Base-by-base conservation (phyloP, 2,113 vertebrate species). In the Tautogolabrus adspersus region DNA sequence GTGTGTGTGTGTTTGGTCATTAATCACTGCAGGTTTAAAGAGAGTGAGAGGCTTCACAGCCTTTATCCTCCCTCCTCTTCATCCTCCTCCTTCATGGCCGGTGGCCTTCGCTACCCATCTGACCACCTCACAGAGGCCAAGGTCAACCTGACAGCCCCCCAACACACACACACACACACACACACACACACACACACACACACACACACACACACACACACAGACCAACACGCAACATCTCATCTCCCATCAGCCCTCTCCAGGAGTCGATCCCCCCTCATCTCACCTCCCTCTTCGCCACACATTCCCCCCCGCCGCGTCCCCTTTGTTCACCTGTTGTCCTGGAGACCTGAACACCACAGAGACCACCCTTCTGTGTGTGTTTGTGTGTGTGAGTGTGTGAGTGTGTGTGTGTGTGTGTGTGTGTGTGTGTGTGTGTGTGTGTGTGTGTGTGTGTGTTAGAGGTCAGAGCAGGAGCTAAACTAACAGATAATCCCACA, bases 251-350 rank as follows among this genome's bases (percentile, higher is more conserved):
- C 70, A 75, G 47, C 62, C 47, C 75, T 26, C 74, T 65, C 38
- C 65, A 64, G 67, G 66, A 77, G 65, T 77, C 74, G 78, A 0
- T 19, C 60, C 57, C 10, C 60, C 42, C 30, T 34, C 30, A 34
- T 34, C 30, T 34, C 30, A 34, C 55, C 63, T 59, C 72, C 18
- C 49, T 60, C 40, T 65, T 58, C 13, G 63, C 78, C 81, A 73
- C 87, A 61, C 91, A 94, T 94, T 94, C 93, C 89, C 91, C n/a
- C 87, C 85, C 75, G 65, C 72, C 61, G 84, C 64, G 76, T 77
- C 85, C 89, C 82, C 91, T 91, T 94, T 94, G 92, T 95, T 85
- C 89, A 91, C 85, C 88, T 93, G 93, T 94, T 94, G 94, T 94
- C 92, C 77, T 75, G 93, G 93, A 91, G 92, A 95, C 92, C 83